A percentile compares a stretch with the other conserved stretches of the same genome.
Evolutionary conservation across 2,113 vertebrate species (phyloP).

Genomic region (Mustelus asterias): DNA sequence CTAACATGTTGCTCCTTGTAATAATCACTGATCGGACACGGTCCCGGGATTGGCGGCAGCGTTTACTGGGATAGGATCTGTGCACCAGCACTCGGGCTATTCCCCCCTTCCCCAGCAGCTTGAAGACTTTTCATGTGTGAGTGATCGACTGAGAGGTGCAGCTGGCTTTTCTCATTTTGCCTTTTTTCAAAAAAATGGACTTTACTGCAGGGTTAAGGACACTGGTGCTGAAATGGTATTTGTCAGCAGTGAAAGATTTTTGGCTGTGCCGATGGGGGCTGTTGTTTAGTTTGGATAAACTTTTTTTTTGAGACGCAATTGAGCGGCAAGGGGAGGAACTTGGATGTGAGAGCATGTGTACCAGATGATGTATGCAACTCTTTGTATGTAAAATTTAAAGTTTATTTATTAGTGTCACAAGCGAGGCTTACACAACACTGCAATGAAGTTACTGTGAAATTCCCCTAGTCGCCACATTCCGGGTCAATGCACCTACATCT

Average conservation of each 20-base stretch:
- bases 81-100: neutral
- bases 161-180: neutral
- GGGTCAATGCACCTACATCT: no score
- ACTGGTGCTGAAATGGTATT: neutral
- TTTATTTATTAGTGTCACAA: no score
- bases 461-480: no score
- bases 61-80: neutral
- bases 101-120: neutral
- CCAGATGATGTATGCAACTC: neutral
- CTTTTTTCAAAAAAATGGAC: neutral
- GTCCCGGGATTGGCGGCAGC: neutral
- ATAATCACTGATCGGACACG: neutral
- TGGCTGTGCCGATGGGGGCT: neutral
- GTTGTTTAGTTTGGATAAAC: constrained; percentile 26
- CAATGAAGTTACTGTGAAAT: no score
- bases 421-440: no score
- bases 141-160: neutral
- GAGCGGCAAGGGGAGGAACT: constrained; percentile 30
- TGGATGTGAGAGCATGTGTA: constrained; percentile 11
- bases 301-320: no score
- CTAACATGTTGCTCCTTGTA: neutral
- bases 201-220: neutral
- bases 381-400: no score
- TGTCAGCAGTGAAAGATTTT: neutral
- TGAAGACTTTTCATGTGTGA: neutral